Conservation (phyloP, 2,113 vertebrate species). For the Saguinus imperator region DNA sequence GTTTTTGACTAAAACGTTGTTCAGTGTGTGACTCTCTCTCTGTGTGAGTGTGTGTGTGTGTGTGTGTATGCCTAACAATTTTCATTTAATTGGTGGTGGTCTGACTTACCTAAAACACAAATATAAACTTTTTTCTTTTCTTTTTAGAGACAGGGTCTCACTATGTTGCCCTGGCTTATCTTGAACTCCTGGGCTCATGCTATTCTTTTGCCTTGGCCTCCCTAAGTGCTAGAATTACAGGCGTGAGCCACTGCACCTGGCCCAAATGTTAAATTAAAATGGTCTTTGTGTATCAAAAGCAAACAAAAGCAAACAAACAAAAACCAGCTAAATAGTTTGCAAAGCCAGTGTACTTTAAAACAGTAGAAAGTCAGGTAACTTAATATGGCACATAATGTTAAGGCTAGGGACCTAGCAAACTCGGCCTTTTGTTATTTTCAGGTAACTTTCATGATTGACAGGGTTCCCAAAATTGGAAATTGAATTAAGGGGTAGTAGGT, state of each 20-base stretch:
- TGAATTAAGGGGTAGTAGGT: neutral
- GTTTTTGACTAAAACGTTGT: too few relatives aligned
- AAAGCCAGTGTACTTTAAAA: slow-evolving; percentile 14
- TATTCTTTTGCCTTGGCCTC: too few relatives aligned
- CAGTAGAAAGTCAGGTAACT: neutral
- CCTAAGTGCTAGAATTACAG: too few relatives aligned
- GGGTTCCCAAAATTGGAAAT: neutral
- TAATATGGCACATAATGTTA: neutral
- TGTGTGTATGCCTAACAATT: neutral
- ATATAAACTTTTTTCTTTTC: too few relatives aligned
- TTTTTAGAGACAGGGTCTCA: too few relatives aligned
- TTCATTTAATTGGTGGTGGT: neutral
- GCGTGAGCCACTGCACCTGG: too few relatives aligned
- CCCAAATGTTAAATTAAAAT: neutral
- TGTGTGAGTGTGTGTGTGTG: neutral
- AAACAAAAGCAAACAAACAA: neutral
- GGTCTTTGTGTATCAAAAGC: neutral
- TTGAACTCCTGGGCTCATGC: too few relatives aligned
- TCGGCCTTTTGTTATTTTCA: neutral
- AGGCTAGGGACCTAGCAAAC: neutral
- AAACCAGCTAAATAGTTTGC: neutral
- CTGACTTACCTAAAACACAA: neutral
- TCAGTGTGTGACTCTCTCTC: neutral
- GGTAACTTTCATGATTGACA: neutral
- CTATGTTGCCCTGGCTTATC: too few relatives aligned